Percentiles rank a stretch among this genome's conserved stretches.
These are phyloP conservation scores for Sarcoramphus papa DNA, from an alignment of 2,797 vertebrate genomes.

Conservation along the genomic window DNA sequence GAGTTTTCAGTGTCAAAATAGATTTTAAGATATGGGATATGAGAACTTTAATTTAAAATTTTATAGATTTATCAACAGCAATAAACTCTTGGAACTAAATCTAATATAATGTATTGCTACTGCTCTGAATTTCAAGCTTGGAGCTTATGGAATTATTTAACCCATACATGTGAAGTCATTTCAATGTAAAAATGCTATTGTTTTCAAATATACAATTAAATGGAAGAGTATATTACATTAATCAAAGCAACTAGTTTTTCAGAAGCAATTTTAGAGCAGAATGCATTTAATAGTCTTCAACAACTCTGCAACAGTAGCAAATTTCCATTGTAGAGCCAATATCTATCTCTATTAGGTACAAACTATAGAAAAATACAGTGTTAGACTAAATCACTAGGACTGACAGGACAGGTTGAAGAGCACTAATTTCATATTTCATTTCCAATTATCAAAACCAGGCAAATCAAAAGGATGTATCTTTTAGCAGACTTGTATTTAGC, in stretches of 20 bases:
- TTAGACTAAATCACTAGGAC: not conserved
- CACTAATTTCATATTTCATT: not conserved
- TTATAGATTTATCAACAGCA: not conserved
- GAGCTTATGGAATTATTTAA: not conserved
- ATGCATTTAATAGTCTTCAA: not conserved
- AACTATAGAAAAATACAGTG: not conserved
- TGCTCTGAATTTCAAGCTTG: not conserved
- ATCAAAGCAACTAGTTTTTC: not conserved
- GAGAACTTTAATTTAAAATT: not conserved
- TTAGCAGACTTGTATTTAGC: not conserved
- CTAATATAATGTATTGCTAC: not conserved
- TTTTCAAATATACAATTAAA: constrained; percentile 34
- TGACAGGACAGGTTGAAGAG: not conserved
- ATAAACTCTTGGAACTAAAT: not conserved
- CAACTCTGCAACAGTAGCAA: not conserved
- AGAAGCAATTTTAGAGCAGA: constrained; percentile 32
- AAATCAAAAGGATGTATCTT: not conserved
- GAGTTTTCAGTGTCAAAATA: not conserved
- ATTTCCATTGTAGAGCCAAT: not conserved
- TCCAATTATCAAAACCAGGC: not conserved
- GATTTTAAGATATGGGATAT: not conserved
- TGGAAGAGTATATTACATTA: not conserved
- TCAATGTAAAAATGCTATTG: not conserved
- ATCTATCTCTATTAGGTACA: not conserved
- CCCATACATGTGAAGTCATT: not conserved